Base-by-base conservation (phyloP, 2,797 vertebrate genomes). In the Pseudopleuronectes americanus region DNA sequence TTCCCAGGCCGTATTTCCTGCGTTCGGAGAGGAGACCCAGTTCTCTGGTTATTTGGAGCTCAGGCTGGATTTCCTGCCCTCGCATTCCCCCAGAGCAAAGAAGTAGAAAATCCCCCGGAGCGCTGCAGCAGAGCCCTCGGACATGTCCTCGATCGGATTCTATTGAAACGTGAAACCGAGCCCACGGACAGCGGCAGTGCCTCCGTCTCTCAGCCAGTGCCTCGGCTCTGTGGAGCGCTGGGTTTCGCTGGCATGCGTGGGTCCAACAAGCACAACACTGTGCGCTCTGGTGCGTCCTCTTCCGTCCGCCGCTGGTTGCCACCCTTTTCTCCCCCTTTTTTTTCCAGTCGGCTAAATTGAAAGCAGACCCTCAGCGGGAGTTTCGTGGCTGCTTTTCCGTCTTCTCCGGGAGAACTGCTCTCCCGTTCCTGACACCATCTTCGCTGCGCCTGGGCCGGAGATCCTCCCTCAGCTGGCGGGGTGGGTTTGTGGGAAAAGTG, bases 1-100 rank as follows among this genome's bases (percentile, higher is more conserved):
- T 62, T 59, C 76, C 76, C 79, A 84, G 83, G 83, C 83, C 92
- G 91, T 91, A 77, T 92, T 94, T 92, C 91, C 90, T 90, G 90
- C 85, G 90, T 90, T 88, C 83, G 72, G 77, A 90, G 84, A 81
- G 72, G 58, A 84, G 75, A 86, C 69, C 83, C 79, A 87, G 83
- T 86, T 86, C 70, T 86, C 73, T 83, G 84, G 85, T 88, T 79
- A 80, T 89, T 84, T 90, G 85, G 80, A 87, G 77, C 82, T 66
- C 77, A 81, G 82, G 83, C 79, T 90, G 79, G 76, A 84, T 89
- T 92, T 92, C 90, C 89, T 92, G 71, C 80, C 73, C 76, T 76
- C 78, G 73, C 83, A 71, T 87, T 80, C 86, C 89, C 82, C 49
- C 49, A 53, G 70, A 87, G 83, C 58, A 63, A 72, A 77, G 62